Evolutionary conservation across 2,113 vertebrate genomes (phyloP).

Genomic region (Acinonyx jubatus): DNA sequence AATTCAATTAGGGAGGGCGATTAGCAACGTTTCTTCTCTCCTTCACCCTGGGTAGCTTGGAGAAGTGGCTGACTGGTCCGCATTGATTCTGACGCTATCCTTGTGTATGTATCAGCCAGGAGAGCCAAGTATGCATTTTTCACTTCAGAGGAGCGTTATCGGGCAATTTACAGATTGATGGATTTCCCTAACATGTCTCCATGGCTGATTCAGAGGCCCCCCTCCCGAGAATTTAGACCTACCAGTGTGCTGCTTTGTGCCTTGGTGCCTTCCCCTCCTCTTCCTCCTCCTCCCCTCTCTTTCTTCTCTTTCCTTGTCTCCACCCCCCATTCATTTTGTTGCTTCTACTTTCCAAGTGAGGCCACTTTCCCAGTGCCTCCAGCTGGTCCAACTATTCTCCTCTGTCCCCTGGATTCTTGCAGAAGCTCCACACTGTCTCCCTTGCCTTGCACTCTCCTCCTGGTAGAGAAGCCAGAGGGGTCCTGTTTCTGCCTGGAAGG

Average conservation of each 20-base stretch:
- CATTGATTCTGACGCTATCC: background rate
- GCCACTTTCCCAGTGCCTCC: background rate
- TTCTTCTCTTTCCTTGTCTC: background rate
- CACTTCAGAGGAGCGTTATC: background rate
- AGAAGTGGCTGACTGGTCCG: background rate
- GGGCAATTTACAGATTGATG: background rate
- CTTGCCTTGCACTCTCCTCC: background rate
- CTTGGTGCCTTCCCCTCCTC: background rate
- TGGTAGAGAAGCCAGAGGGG: background rate
- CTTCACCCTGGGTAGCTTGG: background rate
- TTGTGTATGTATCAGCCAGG: background rate
- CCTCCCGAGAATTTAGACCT: background rate
- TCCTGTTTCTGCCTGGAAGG: background rate
- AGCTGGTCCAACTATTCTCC: background rate
- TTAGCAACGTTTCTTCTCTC: background rate
- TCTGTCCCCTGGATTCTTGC: background rate
- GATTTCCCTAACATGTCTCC: background rate
- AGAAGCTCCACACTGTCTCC: background rate
- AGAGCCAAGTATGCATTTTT: background rate
- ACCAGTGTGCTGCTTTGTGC: background rate
- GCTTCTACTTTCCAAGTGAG: background rate
- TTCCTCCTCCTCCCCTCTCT: fast-evolving
- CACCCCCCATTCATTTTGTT: background rate
- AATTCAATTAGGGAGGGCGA: constrained; percentile 60
- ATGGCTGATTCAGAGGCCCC: background rate